Conservation (phyloP, 2,888 invertebrate species). For the Lottia gigantea region DNA sequence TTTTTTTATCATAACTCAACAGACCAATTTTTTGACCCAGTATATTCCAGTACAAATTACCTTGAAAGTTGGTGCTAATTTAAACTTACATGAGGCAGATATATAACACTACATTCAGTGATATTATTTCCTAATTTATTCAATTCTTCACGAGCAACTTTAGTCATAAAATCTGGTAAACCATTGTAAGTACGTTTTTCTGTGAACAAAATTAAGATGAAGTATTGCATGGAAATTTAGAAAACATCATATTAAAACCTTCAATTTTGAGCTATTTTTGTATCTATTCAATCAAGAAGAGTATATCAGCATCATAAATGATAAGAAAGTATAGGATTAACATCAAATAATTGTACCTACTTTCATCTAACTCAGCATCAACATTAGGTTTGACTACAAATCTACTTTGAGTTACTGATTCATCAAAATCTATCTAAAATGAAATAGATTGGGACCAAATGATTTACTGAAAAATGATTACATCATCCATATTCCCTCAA, state of each 20-base stretch:
- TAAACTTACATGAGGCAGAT: constrained; percentile 72
- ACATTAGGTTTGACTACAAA: constrained; percentile 82
- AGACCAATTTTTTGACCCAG: too few relatives aligned
- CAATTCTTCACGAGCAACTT: constrained; percentile 79
- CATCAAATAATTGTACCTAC: constrained; percentile 49
- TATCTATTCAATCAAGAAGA: not conserved
- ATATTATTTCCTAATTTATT: constrained; percentile 73
- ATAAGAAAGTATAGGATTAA: not conserved
- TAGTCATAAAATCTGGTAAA: constrained; percentile 79
- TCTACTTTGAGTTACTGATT: constrained; percentile 71
- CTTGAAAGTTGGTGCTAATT: not conserved
- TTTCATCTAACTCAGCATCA: constrained; percentile 80
- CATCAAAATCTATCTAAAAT: constrained; percentile 70
- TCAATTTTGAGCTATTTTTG: not conserved
- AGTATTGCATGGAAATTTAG: too few relatives aligned
- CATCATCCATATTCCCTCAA: too few relatives aligned
- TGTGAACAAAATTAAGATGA: constrained; percentile 62
- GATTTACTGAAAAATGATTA: too few relatives aligned
- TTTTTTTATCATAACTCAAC: too few relatives aligned
- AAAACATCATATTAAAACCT: too few relatives aligned
- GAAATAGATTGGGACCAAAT: not conserved
- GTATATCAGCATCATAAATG: not conserved
- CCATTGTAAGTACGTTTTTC: constrained; percentile 79
- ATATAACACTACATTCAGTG: constrained; percentile 67
- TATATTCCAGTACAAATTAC: too few relatives aligned